phyloP scores from a whole-genome alignment of 2,888 invertebrate species.

The Monopis laevigella region DNA sequence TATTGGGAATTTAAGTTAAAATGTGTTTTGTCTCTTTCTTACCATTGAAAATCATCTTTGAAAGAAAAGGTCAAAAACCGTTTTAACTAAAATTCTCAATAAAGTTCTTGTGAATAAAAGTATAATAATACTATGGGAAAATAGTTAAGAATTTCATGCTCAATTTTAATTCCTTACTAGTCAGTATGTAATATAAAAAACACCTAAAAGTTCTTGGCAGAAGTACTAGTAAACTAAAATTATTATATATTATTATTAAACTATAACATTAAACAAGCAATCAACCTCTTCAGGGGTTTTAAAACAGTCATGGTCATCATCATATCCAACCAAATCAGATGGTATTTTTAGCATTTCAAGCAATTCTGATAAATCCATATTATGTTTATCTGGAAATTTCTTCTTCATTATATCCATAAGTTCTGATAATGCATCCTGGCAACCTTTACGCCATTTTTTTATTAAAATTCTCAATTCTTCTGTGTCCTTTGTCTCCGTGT shows the following conservation, averaged over 20 bases:
- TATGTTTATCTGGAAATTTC: constrained; percentile 42
- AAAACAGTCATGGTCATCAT: constrained; percentile 58
- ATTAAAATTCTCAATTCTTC: constrained; percentile 55
- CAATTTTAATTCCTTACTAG: too few relatives aligned
- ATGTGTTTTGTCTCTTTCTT: too few relatives aligned
- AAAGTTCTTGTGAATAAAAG: too few relatives aligned
- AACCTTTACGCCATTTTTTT: constrained; percentile 63
- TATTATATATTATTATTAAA: constrained; percentile 23
- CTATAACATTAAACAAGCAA: constrained; percentile 34
- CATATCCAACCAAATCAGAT: constrained; percentile 51
- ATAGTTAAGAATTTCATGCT: too few relatives aligned
- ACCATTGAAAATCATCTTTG: too few relatives aligned
- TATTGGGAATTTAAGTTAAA: too few relatives aligned
- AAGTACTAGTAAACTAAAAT: neutral
- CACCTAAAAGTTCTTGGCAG: neutral
- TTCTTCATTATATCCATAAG: constrained; percentile 51
- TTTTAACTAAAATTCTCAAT: too few relatives aligned
- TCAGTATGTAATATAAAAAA: neutral
- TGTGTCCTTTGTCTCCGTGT: constrained; percentile 45
- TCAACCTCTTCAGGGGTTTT: constrained; percentile 36
- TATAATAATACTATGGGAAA: too few relatives aligned
- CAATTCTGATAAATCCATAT: constrained; percentile 56
- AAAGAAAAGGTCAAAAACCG: too few relatives aligned
- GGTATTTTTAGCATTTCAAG: constrained; percentile 58
- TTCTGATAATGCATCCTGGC: constrained; percentile 59